Conservation (phyloP, 2,888 invertebrate species). For the Sarcophaga caerulescens region DNA sequence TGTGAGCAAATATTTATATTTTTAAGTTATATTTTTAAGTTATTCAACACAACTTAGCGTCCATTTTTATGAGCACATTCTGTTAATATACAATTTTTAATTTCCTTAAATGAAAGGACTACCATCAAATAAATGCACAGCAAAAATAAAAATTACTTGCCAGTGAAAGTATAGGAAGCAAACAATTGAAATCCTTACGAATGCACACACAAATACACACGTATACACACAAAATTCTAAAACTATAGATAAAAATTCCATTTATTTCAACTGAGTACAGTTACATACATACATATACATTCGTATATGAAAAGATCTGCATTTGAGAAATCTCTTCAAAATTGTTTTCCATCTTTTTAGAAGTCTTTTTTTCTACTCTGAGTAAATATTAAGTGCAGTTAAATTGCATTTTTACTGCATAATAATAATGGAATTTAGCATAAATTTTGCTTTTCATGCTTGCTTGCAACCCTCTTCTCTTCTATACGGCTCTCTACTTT, state of each 20-base stretch:
- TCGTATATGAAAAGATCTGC: not conserved
- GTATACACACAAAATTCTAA: not conserved
- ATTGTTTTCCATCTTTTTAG: constrained; percentile 10
- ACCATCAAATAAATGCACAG: not conserved
- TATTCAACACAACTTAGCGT: not conserved
- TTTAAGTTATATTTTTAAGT: too few relatives aligned
- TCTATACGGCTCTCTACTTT: not conserved
- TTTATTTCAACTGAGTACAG: not conserved
- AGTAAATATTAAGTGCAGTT: constrained; percentile 46
- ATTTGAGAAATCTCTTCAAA: constrained; percentile 11
- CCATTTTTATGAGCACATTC: not conserved
- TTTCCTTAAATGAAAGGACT: not conserved
- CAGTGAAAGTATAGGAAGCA: not conserved
- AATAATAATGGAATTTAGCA: constrained; percentile 47
- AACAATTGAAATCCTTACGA: constrained; percentile 1
- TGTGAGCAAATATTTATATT: too few relatives aligned
- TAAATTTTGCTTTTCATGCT: constrained; percentile 47
- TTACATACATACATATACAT: not conserved
- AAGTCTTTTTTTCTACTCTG: not conserved
- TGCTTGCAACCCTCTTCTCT: too few relatives aligned
- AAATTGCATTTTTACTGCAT: constrained; percentile 52
- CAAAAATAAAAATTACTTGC: not conserved
- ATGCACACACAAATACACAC: too few relatives aligned
- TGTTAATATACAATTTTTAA: not conserved
- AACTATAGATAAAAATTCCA: constrained; percentile 6